Evolutionary conservation across 1,140 invertebrate species (phyloP), one percentile per base, ranked within the genome.

Genomic region (Drosophila ananassae): DNA sequence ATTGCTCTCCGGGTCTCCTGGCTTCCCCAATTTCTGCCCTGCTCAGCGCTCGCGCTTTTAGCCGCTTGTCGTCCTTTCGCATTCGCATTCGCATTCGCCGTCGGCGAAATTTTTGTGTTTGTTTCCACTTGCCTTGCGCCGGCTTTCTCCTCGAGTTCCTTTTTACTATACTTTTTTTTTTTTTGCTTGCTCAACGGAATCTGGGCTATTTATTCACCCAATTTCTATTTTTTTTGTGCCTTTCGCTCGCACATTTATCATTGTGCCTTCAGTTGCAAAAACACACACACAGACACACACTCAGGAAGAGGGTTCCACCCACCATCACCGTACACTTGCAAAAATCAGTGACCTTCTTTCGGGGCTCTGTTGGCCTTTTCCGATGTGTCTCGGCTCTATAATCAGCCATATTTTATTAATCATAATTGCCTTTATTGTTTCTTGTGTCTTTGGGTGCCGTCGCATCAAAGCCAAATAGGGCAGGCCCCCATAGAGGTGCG

Each of bases 171-270:
- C 62, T 64, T 51, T 66, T 62, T 24, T 68, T 48, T 72, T 72
- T 83, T 64, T 32, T 79, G 82, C 79, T 73, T 79, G 73, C 77
- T 83, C 83, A 83, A 89, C 84, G 89, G 83, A 90, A 90, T 90
- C 89, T 90, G 73, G 79, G 89, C 78, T 90, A 90, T 87, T 90
- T 90, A 90, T 89, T 90, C 89, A 90, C 89, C 89, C 89, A 90
- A 90, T 90, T 90, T 90, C 75, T 87, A 82, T 77, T 78, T 81
- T 85, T 76, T 85, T 24, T 25, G 34, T 46, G 28, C 25, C 62
- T 63, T 84, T 64, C 63, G 53, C 77, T 69, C 56, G 63, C 73
- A 78, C 89, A 89, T 90, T 90, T 90, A 90, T 90, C 89, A 90
- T 79, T 89, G 84, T 90, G 85, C 85, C 84, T 89, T 89, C 84